Percentiles rank a stretch among this genome's conserved stretches.
Conservation (phyloP, 2,888 invertebrate genomes). For the Dioctria linearis region DNA sequence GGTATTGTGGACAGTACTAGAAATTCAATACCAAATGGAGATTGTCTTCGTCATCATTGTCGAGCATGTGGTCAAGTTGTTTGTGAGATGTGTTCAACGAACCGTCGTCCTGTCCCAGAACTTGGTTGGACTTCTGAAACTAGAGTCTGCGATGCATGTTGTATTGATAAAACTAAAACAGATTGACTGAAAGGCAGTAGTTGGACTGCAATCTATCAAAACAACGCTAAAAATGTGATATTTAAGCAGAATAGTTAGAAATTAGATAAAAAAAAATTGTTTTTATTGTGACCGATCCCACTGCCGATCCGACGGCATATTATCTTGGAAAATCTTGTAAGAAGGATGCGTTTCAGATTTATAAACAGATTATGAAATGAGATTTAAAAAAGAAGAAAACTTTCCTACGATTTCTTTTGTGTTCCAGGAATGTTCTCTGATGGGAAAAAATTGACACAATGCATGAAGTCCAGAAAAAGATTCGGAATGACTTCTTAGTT, state of each 20-base stretch:
- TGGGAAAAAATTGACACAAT: background rate
- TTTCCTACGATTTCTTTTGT: background rate
- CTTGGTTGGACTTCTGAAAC: conserved; percentile 83
- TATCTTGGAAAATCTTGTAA: too few species aligned
- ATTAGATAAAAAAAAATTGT: conserved; percentile 37
- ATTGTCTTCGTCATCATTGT: conserved; percentile 77
- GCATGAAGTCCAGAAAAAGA: background rate
- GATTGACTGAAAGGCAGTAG: conserved; percentile 53
- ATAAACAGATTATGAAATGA: background rate
- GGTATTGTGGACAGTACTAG: conserved; percentile 63
- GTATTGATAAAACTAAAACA: conserved; percentile 61
- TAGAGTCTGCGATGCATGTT: conserved; percentile 82
- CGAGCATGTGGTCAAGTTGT: conserved; percentile 82
- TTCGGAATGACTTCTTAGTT: background rate
- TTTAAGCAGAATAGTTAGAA: conserved; percentile 45
- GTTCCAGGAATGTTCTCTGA: background rate
- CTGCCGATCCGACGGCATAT: background rate
- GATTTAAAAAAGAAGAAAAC: background rate
- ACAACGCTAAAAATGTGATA: conserved; percentile 50
- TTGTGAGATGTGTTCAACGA: conserved; percentile 74
- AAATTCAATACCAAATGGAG: conserved; percentile 64
- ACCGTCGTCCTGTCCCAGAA: conserved; percentile 78
- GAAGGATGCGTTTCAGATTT: background rate
- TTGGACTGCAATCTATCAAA: conserved; percentile 29
- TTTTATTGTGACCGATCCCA: conserved; percentile 6